Evolutionary conservation across 2,888 invertebrate species (phyloP).

Genomic region (Aphelenchoides bicaudatus): DNA sequence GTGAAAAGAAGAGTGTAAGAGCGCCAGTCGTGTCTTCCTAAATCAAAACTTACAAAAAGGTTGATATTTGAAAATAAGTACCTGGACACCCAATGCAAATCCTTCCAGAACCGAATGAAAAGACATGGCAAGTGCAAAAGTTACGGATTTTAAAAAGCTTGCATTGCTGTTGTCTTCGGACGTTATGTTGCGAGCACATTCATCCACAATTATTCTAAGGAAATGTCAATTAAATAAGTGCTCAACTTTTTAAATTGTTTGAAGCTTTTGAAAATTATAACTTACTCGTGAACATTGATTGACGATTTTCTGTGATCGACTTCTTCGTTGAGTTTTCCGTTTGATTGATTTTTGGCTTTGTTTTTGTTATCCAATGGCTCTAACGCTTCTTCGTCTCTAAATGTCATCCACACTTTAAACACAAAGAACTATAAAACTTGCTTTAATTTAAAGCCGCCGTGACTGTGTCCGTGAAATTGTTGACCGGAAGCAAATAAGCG

Average conservation of each 20-base stretch:
- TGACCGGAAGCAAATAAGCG: slow-evolving; percentile 46
- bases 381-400: no score
- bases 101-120: slow-evolving; percentile 59
- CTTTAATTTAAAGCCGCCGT: no score
- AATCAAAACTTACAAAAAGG: background rate
- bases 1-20: slow-evolving; percentile 54
- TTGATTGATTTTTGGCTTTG: no score
- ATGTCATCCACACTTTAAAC: no score
- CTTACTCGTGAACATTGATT: slow-evolving; percentile 7
- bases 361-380: no score
- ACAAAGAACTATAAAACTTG: no score
- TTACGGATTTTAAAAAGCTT: slow-evolving; percentile 51
- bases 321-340: slow-evolving; percentile 1
- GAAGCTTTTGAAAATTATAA: no score
- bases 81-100: slow-evolving; percentile 59
- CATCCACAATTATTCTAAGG: slow-evolving; percentile 51
- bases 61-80: slow-evolving; percentile 6
- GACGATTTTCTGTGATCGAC: background rate
- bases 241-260: no score
- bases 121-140: slow-evolving; percentile 60
- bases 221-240: no score
- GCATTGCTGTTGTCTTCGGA: slow-evolving; percentile 33
- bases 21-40: slow-evolving; percentile 47
- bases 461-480: slow-evolving; percentile 32
- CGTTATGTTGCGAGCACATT: slow-evolving; percentile 43